phyloP scores from a whole-genome alignment of 2,888 invertebrate species.

The Pammene aurita region DNA sequence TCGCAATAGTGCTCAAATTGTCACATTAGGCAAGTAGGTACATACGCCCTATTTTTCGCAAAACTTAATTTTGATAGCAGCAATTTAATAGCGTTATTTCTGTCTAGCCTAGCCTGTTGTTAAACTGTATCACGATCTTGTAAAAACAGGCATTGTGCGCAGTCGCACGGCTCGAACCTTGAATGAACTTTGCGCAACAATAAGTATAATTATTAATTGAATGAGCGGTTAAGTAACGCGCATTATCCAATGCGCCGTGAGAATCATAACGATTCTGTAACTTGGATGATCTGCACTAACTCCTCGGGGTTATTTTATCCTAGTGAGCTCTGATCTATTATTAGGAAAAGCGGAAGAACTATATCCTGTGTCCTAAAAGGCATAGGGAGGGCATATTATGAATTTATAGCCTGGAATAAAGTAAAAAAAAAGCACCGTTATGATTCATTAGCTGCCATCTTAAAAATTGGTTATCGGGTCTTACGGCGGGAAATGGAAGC shows the following conservation, averaged over 20 bases:
- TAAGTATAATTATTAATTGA: conserved; percentile 57
- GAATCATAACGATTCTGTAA: conserved; percentile 61
- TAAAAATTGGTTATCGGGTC: too few species aligned
- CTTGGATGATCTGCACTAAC: conserved; percentile 41
- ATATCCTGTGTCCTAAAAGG: too few species aligned
- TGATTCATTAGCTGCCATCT: too few species aligned
- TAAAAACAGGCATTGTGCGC: conserved; percentile 38
- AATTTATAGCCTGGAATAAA: too few species aligned
- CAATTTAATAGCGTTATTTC: conserved; percentile 5
- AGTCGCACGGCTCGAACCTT: conserved; percentile 59
- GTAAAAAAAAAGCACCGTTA: too few species aligned
- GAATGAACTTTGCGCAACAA: conserved; percentile 68
- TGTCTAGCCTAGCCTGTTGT: conserved; percentile 24
- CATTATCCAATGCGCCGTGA: conserved; percentile 76
- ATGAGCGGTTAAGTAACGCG: conserved; percentile 70
- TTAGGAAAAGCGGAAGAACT: too few species aligned
- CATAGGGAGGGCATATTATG: too few species aligned
- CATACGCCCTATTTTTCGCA: not conserved
- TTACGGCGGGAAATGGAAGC: too few species aligned
- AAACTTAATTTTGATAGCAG: not conserved
- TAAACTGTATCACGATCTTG: conserved; percentile 37
- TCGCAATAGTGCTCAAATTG: too few species aligned
- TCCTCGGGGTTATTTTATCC: conserved; percentile 2
- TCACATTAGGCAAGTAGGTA: too few species aligned
- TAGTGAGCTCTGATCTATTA: too few species aligned